A percentile compares a stretch with the other conserved stretches of the same genome.
Conservation (phyloP, 2,888 invertebrate species). For the Trichopria drosophilae region DNA sequence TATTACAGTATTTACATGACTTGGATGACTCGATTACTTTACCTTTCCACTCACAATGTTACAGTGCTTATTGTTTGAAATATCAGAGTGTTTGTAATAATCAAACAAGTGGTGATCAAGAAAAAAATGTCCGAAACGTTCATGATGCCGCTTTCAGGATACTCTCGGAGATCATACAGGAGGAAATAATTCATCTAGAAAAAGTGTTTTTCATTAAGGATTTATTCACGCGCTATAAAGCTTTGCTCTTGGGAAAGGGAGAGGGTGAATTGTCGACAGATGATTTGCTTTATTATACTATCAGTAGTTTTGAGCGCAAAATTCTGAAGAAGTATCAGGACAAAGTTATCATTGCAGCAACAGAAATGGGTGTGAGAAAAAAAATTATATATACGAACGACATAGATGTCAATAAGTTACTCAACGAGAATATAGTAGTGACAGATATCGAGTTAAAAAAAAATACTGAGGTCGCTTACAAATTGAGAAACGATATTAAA, state of each 20-base stretch:
- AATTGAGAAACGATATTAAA: neutral
- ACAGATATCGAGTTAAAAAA: neutral
- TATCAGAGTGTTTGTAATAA: too few relatives aligned
- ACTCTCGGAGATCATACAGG: neutral
- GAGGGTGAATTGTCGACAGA: too few relatives aligned
- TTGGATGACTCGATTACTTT: too few relatives aligned
- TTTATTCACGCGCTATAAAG: neutral
- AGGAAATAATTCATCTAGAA: neutral
- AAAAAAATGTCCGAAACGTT: too few relatives aligned
- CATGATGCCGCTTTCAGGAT: neutral
- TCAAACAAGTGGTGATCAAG: too few relatives aligned
- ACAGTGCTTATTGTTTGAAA: too few relatives aligned
- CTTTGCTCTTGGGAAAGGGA: too few relatives aligned
- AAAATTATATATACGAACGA: neutral
- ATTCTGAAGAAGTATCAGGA: neutral
- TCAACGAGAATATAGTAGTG: neutral
- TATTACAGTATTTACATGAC: too few relatives aligned
- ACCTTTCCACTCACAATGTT: too few relatives aligned
- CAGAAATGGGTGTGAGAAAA: neutral
- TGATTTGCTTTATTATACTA: too few relatives aligned
- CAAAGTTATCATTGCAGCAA: neutral
- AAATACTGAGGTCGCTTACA: neutral
- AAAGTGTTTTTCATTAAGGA: neutral
- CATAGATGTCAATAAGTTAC: neutral
- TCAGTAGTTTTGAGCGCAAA: neutral